phyloP scores from a whole-genome alignment of 2,113 vertebrate species.

The Notothenia rossii region DNA sequence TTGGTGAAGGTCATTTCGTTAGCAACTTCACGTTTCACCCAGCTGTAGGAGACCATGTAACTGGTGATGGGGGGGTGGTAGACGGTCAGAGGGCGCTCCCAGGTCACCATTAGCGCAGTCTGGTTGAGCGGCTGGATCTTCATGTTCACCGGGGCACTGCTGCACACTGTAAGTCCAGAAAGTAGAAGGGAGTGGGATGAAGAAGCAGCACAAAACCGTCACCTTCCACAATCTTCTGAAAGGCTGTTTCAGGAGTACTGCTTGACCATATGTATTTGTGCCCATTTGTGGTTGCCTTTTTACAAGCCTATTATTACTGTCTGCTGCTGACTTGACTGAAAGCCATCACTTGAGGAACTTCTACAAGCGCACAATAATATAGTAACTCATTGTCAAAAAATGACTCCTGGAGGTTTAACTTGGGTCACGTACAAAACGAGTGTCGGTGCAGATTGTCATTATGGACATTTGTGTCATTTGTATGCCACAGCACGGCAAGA shows the following conservation, averaged over 20 bases:
- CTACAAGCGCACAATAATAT: slow-evolving; percentile 57
- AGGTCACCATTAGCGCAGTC: slow-evolving; percentile 92
- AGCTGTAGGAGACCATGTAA: slow-evolving; percentile 98
- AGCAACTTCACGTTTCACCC: slow-evolving; percentile 93
- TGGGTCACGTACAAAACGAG: slow-evolving; percentile 22
- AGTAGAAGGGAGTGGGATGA: not conserved
- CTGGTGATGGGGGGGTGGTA: slow-evolving; percentile 97
- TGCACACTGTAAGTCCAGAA: slow-evolving; percentile 87
- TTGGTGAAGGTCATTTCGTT: slow-evolving; percentile 97
- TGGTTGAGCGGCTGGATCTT: slow-evolving; percentile 94
- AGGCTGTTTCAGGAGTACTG: slow-evolving; percentile 18
- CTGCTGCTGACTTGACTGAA: slow-evolving; percentile 51
- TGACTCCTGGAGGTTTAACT: slow-evolving; percentile 29
- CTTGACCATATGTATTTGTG: slow-evolving; percentile 45
- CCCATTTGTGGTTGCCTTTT: slow-evolving; percentile 34
- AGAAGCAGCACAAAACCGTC: not conserved
- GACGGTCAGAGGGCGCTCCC: slow-evolving; percentile 91
- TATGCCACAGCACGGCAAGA: not conserved
- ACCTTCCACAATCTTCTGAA: slow-evolving; percentile 8
- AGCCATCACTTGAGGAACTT: slow-evolving; percentile 51
- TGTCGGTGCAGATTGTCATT: not conserved
- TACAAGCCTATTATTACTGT: slow-evolving; percentile 67
- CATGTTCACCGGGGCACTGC: slow-evolving; percentile 95
- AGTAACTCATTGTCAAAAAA: slow-evolving; percentile 46
- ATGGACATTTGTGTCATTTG: slow-evolving; percentile 11